phyloP scores from a whole-genome alignment of 2,888 invertebrate genomes.

The Cantharis rustica region DNA sequence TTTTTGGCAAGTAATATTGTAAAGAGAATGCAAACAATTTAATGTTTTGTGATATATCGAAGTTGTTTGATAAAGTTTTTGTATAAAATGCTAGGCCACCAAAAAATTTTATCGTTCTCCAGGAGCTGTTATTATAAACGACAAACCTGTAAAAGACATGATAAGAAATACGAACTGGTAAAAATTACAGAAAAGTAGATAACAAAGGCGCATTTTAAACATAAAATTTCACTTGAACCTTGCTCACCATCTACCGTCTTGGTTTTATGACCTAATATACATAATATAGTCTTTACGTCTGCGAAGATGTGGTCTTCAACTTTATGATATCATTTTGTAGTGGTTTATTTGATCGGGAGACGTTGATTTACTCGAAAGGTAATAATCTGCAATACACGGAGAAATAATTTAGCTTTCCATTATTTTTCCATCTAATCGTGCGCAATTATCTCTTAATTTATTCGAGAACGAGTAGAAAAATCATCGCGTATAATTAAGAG shows the following conservation, averaged over 20 bases:
- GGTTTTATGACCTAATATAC: conserved; percentile 47
- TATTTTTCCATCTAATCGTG: neutral
- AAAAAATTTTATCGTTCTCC: conserved; percentile 26
- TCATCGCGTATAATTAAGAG: neutral
- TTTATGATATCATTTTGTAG: conserved; percentile 44
- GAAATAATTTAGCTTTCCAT: neutral
- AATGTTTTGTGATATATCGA: neutral
- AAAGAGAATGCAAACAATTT: neutral
- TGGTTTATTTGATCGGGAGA: conserved; percentile 38
- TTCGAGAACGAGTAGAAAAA: neutral
- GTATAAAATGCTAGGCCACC: conserved; percentile 24
- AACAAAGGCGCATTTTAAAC: conserved; percentile 45
- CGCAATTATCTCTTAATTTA: neutral
- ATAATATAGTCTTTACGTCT: conserved; percentile 47
- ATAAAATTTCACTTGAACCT: conserved; percentile 49
- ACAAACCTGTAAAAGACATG: conserved; percentile 40
- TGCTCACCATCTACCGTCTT: conserved; percentile 37
- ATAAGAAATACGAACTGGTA: conserved; percentile 47
- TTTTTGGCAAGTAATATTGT: neutral
- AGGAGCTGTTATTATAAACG: conserved; percentile 31
- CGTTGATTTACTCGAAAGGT: conserved; percentile 14
- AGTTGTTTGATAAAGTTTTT: conserved; percentile 7
- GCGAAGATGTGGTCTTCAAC: conserved; percentile 36
- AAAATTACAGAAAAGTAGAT: conserved; percentile 46
- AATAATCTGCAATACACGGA: neutral